Evolutionary conservation across 1,140 invertebrate genomes (phyloP).

Genomic region (Asobara japonica): DNA sequence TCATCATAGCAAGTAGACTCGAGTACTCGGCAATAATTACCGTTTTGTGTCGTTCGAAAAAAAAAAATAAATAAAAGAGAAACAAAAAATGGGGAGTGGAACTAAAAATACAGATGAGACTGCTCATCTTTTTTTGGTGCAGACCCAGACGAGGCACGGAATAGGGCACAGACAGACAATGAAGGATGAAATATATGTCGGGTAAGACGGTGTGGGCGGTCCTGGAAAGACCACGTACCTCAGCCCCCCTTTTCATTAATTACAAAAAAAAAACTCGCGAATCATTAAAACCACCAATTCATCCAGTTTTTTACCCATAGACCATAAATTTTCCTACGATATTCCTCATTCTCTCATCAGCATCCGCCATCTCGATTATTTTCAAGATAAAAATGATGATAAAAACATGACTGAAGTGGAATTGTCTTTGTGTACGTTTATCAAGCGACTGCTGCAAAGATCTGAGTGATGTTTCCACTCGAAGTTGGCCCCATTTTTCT

Average conservation of each 20-base stretch:
- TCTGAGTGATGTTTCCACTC: too few relatives aligned
- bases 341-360: neutral
- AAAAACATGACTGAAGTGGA: too few relatives aligned
- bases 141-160: neutral
- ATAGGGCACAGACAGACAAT: slow-evolving; percentile 26
- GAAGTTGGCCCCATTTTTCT: neutral
- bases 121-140: neutral
- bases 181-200: slow-evolving; percentile 28
- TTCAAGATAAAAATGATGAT: too few relatives aligned
- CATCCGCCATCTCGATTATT: too few relatives aligned
- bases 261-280: slow-evolving; percentile 36
- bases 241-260: slow-evolving; percentile 21
- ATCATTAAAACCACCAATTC: slow-evolving; percentile 35
- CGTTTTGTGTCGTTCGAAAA: neutral
- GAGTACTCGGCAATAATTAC: neutral
- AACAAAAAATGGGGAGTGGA: too few relatives aligned
- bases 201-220: slow-evolving; percentile 16
- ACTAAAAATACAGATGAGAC: neutral
- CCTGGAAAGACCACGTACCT: neutral
- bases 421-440: too few relatives aligned
- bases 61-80: neutral
- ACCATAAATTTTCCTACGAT: slow-evolving; percentile 22
- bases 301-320: slow-evolving; percentile 17
- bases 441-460: too few relatives aligned
- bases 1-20: too few relatives aligned